A percentile compares a stretch with the other conserved stretches of the same genome.
Evolutionary conservation across 2,888 invertebrate genomes (phyloP).

Genomic region (Spialia ferax): DNA sequence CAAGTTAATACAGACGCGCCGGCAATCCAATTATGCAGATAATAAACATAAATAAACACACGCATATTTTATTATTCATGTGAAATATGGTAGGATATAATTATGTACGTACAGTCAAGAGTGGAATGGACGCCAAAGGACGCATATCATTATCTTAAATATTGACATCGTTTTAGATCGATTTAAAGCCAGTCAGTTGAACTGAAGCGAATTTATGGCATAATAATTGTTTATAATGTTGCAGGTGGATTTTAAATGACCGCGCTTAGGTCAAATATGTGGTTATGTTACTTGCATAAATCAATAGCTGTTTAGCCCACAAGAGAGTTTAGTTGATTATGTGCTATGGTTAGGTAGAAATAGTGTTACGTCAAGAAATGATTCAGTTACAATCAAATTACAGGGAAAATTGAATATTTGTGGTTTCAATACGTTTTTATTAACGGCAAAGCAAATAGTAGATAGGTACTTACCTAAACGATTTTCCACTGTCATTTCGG

Average conservation of each 20-base stretch:
- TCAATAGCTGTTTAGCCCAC: not conserved
- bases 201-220: conserved; percentile 24
- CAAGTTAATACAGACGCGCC: conserved; percentile 1
- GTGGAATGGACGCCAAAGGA: conserved; percentile 16
- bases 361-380: not conserved
- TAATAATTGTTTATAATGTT: conserved; percentile 28
- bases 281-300: not conserved
- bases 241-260: conserved; percentile 23
- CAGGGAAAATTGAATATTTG: not conserved
- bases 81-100: conserved; percentile 17
- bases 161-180: conserved; percentile 26
- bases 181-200: conserved; percentile 25
- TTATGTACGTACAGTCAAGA: conserved; percentile 4
- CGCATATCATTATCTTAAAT: conserved; percentile 25
- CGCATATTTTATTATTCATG: not conserved
- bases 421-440: not conserved
- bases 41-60: not conserved
- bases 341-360: not conserved
- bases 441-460: not conserved
- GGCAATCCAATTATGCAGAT: conserved; percentile 6
- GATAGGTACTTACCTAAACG: not conserved
- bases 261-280: conserved; percentile 13
- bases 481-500: conserved; percentile 25
- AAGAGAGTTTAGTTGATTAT: not conserved
- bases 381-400: not conserved